Conservation (phyloP, 2,888 invertebrate genomes). For the Blera fallax region DNA sequence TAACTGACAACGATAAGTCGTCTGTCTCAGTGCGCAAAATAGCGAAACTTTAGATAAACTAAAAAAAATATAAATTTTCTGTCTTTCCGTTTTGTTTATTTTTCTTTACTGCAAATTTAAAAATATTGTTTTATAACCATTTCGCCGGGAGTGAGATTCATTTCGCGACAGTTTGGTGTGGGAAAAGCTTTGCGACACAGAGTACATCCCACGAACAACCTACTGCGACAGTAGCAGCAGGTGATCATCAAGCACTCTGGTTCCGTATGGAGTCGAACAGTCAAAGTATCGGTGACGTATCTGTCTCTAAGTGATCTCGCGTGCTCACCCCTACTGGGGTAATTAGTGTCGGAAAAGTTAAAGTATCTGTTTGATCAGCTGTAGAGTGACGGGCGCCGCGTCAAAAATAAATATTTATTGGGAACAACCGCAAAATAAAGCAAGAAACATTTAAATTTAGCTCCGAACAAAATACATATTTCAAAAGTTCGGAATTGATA, state of each 20-base stretch:
- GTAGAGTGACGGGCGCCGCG: slow-evolving; percentile 19
- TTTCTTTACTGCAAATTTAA: slow-evolving; percentile 2
- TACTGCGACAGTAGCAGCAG: neutral
- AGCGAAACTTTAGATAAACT: slow-evolving; percentile 32
- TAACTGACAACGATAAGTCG: slow-evolving; percentile 21
- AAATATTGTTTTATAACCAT: slow-evolving; percentile 8
- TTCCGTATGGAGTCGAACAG: neutral
- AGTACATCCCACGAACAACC: neutral
- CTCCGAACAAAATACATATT: neutral
- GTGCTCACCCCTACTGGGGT: neutral
- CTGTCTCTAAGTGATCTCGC: slow-evolving; percentile 6
- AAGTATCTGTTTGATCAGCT: slow-evolving; percentile 32
- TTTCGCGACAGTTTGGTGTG: slow-evolving; percentile 31
- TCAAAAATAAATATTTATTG: slow-evolving; percentile 2
- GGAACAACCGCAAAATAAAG: neutral
- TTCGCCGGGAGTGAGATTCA: slow-evolving; percentile 7
- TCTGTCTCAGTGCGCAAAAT: slow-evolving; percentile 21
- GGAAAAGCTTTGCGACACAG: slow-evolving; percentile 34
- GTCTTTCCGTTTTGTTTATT: slow-evolving; percentile 5
- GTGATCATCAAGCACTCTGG: slow-evolving; percentile 13
- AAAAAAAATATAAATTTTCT: slow-evolving; percentile 10
- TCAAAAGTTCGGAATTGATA: neutral
- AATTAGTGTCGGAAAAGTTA: neutral
- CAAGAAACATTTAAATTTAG: neutral
- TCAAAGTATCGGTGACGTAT: slow-evolving; percentile 34